Percentiles rank a stretch among this genome's conserved stretches.
These are phyloP conservation scores for Tetranychus piercei DNA, from an alignment of 2,888 invertebrate genomes.

Conservation along the genomic window DNA sequence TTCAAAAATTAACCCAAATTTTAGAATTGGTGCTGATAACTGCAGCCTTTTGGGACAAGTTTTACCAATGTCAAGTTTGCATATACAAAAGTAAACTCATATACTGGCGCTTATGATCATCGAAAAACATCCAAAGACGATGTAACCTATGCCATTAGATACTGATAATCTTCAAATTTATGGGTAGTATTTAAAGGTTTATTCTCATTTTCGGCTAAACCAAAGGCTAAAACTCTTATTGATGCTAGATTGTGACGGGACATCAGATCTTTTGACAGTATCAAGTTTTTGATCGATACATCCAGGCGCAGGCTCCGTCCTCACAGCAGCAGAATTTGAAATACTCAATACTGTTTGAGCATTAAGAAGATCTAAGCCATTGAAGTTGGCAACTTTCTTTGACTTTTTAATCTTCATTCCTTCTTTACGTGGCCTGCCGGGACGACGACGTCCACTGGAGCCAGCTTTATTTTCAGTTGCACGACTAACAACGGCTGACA, in stretches of 20 bases:
- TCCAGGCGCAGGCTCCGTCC: slow-evolving; percentile 53
- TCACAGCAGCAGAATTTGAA: slow-evolving; percentile 41
- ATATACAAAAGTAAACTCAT: slow-evolving; percentile 63
- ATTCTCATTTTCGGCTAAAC: not conserved
- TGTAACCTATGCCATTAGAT: not conserved
- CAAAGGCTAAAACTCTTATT: not conserved
- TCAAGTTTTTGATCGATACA: slow-evolving; percentile 72
- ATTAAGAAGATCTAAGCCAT: slow-evolving; percentile 67
- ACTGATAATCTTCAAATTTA: not conserved
- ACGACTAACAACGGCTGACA: slow-evolving; percentile 13
- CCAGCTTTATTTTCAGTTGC: slow-evolving; percentile 7
- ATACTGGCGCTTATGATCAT: slow-evolving; percentile 67
- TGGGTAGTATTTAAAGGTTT: not conserved
- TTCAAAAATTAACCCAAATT: too few species aligned
- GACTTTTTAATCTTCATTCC: slow-evolving; percentile 9
- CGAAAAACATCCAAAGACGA: slow-evolving; percentile 40
- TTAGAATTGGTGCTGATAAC: too few species aligned
- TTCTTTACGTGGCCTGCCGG: slow-evolving; percentile 27
- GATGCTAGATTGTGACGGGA: not conserved
- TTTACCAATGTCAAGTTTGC: too few species aligned
- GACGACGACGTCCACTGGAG: slow-evolving; percentile 20
- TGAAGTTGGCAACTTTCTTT: slow-evolving; percentile 50
- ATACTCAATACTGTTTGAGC: slow-evolving; percentile 73
- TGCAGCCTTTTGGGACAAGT: too few species aligned
- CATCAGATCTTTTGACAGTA: slow-evolving; percentile 10